These are phyloP conservation scores for Petrolisthes cinctipes DNA, from an alignment of 2,888 invertebrate species.

Conservation along the genomic window DNA sequence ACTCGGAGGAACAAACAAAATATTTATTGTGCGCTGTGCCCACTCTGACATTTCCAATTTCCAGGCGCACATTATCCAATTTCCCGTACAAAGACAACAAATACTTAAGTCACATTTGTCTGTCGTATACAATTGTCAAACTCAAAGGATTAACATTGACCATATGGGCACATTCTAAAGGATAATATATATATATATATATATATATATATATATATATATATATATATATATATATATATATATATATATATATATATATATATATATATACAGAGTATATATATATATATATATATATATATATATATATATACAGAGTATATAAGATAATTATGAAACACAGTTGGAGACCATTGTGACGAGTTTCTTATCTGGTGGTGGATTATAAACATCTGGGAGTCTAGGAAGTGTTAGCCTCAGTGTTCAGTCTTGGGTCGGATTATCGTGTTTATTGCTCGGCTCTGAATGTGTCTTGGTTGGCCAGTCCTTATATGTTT, in stretches of 20 bases:
- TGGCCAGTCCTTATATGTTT: too few relatives aligned
- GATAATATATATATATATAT: background rate
- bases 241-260: background rate
- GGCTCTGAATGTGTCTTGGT: too few relatives aligned
- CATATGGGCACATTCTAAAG: background rate
- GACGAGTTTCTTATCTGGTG: too few relatives aligned
- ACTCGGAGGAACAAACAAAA: slow-evolving; percentile 35
- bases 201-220: background rate
- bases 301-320: too few relatives aligned
- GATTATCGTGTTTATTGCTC: too few relatives aligned
- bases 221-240: background rate
- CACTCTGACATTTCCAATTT: slow-evolving; percentile 47
- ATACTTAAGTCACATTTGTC: slow-evolving; percentile 57
- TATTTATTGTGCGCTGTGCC: slow-evolving; percentile 33
- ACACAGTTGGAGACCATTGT: too few relatives aligned
- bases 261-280: too few relatives aligned
- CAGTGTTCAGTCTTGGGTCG: too few relatives aligned
- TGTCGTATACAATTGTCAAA: slow-evolving; percentile 30
- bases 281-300: too few relatives aligned
- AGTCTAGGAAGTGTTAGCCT: too few relatives aligned
- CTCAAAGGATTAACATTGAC: background rate
- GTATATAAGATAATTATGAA: too few relatives aligned
- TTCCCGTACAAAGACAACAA: slow-evolving; percentile 48
- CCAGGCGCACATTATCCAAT: slow-evolving; percentile 51
- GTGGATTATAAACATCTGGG: too few relatives aligned